phyloP scores from a whole-genome alignment of 37 sponge, comb jelly and placozoan genomes.

The Trichoplax adhaerens region DNA sequence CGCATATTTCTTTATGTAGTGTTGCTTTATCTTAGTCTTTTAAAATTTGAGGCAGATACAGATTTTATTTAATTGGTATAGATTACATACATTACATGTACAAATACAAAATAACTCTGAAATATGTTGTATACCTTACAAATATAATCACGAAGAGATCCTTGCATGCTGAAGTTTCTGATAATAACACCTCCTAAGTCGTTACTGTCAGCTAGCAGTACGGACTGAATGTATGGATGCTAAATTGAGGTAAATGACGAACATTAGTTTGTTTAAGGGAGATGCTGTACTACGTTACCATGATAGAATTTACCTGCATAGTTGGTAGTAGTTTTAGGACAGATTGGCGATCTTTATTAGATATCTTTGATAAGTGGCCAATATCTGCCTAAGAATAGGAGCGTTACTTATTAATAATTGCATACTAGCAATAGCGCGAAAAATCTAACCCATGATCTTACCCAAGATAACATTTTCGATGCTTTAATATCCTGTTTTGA shows the following conservation, averaged over 20 bases:
- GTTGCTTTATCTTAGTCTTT: constrained; percentile 8
- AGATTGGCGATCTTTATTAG: constrained; percentile 43
- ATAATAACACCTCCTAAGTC: constrained; percentile 39
- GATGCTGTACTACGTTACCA: too few relatives aligned
- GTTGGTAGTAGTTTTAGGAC: constrained; percentile 28
- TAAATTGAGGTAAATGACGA: constrained; percentile 3
- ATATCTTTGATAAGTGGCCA: neutral
- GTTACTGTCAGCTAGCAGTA: constrained; percentile 33
- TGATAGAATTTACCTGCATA: constrained; percentile 17
- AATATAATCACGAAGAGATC: constrained; percentile 49
- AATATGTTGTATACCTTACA: constrained; percentile 16
- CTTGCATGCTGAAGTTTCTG: constrained; percentile 20
- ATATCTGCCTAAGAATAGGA: neutral
- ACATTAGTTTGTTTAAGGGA: too few relatives aligned
- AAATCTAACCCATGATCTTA: constrained; percentile 5
- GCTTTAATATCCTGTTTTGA: constrained; percentile 16
- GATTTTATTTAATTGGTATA: too few relatives aligned
- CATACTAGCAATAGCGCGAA: neutral
- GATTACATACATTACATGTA: too few relatives aligned
- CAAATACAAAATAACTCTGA: too few relatives aligned
- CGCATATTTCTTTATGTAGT: constrained; percentile 32
- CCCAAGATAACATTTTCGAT: constrained; percentile 39
- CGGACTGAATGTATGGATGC: constrained; percentile 57
- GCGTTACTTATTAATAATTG: neutral
- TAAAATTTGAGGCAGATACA: too few relatives aligned